Evolutionary conservation across 2,113 vertebrate species (phyloP), one percentile per base, ranked within the genome.

Genomic region (Anhinga rufa): DNA sequence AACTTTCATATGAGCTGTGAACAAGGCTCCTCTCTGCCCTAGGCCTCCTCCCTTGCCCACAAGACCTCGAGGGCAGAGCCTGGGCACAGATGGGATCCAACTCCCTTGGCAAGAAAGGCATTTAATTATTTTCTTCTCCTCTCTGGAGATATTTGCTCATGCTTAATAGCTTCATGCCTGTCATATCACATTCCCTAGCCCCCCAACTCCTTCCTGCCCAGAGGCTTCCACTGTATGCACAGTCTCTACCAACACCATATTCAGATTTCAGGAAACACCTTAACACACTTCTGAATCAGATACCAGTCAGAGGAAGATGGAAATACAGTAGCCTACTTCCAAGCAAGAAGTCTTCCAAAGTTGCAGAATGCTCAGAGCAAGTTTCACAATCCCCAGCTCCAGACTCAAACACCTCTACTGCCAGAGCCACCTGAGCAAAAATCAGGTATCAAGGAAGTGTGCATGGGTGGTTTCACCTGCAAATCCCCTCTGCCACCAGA

Each of bases 231-330:
- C 65, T 58, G 17, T 21, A 34, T 0, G 3, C 25, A 10, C 40
- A 66, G 60, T 57, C 58, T 48, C 49, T 38, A 60, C 66, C 0
- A 0, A 66, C 22, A 72, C 14, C 14, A 15, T 15, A 42, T 72
- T 90, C 31, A 48, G 58, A 61, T 90, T 79, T 80, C 90, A 90
- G 85, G 79, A 95, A 95, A 82, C 44, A 82, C 71, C 79, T 82
- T 10, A 40, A 70, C 32, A 25, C 12, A 5, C 61, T 95, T 75
- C 70, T 68, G 83, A 65, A 82, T 65, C 36, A 79, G 65, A 81
- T 6, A 81, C 28, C 49, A 52, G n/a, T 10, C 64, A 86, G 42
- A 91, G 52, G 55, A 54, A 88, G 83, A 57, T 31, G 42, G 68
- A 93, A 85, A 82, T 17, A 44, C 54, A 85, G 69, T 4, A 80